A percentile compares a stretch with the other conserved stretches of the same genome.
Evolutionary conservation across 2,888 invertebrate genomes (phyloP).

Genomic region (Chydorus sphaericus): DNA sequence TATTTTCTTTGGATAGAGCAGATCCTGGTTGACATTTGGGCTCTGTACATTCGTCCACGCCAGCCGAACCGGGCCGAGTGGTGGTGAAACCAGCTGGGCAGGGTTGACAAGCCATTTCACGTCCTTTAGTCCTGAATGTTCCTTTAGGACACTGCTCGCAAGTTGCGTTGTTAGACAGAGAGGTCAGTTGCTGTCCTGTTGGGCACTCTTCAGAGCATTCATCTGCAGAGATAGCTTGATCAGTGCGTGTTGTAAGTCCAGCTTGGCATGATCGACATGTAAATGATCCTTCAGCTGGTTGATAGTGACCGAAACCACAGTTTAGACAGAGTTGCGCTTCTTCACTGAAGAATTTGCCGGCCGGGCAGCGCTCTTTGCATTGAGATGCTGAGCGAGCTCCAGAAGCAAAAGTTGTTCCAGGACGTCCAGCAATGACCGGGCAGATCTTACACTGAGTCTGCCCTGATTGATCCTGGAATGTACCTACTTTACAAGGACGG

Average conservation of each 20-base stretch:
- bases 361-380: constrained; percentile 84
- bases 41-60: constrained; percentile 78
- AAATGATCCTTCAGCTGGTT: constrained; percentile 79
- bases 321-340: constrained; percentile 73
- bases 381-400: constrained; percentile 78
- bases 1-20: constrained; percentile 73
- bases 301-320: constrained; percentile 89
- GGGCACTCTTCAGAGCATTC: constrained; percentile 85
- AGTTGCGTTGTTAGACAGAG: constrained; percentile 50
- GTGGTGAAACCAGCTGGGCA: constrained; percentile 87
- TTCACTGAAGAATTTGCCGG: constrained; percentile 86
- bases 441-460: constrained; percentile 78
- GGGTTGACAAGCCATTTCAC: constrained; percentile 70
- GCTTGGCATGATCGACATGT: constrained; percentile 73
- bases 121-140: constrained; percentile 68
- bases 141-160: constrained; percentile 86
- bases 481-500: constrained; percentile 69
- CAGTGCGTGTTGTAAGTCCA: constrained; percentile 80
- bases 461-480: constrained; percentile 85
- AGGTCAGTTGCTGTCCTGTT: constrained; percentile 57
- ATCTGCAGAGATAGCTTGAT: constrained; percentile 60
- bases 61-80: constrained; percentile 63
- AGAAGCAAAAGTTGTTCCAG: constrained; percentile 71
- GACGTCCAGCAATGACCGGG: constrained; percentile 74
- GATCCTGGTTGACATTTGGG: constrained; percentile 74